Evolutionary conservation across 2,797 vertebrate genomes (phyloP).

Genomic region (Halcyon leucocephala): DNA sequence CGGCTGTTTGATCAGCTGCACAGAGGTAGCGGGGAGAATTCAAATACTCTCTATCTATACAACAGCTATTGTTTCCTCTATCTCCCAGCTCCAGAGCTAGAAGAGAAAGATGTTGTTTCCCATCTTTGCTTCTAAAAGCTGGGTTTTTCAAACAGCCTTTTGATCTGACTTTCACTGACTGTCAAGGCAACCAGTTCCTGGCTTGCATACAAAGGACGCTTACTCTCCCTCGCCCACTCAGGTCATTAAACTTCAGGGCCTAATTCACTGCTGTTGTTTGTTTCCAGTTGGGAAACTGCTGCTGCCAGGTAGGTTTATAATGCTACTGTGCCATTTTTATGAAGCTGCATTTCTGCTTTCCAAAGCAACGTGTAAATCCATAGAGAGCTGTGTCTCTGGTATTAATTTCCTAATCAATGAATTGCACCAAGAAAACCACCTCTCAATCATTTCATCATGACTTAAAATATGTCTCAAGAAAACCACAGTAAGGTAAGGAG

Average conservation of each 20-base stretch:
- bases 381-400: background rate
- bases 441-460: background rate
- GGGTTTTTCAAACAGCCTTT: conserved; percentile 40
- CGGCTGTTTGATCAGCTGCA: conserved; percentile 61
- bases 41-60: background rate
- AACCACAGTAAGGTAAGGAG: background rate
- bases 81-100: conserved; percentile 5
- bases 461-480: background rate
- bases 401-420: background rate
- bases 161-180: conserved; percentile 32
- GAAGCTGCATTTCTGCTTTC: background rate
- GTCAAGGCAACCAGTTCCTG: background rate
- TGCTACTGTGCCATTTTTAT: background rate
- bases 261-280: background rate
- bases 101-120: conserved; percentile 32
- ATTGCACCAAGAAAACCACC: background rate
- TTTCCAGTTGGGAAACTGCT: background rate
- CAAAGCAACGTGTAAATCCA: background rate
- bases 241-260: background rate
- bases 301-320: background rate
- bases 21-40: conserved; percentile 5
- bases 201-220: background rate
- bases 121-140: conserved; percentile 15
- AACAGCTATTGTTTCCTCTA: conserved; percentile 2
- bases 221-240: rapidly evolving